Conservation (phyloP, 2,113 vertebrate genomes). For the Oncorhynchus masou region DNA sequence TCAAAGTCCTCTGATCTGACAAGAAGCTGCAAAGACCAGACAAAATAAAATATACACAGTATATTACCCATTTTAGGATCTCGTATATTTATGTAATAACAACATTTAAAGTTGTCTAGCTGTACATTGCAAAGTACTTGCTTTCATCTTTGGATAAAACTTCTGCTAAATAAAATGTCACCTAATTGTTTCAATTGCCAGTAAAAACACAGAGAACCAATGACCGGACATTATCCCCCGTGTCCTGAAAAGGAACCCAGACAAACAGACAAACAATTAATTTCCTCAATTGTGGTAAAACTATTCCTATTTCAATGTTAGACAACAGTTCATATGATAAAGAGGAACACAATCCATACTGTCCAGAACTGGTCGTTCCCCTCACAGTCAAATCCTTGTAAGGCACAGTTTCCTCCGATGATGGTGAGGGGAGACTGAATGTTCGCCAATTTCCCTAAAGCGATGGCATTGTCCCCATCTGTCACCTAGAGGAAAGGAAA, state of each 20-base stretch:
- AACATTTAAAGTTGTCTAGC: too few relatives aligned
- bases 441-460: slow-evolving; percentile 86
- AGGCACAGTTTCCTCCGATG: slow-evolving; percentile 92
- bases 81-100: too few relatives aligned
- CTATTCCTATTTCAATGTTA: not conserved
- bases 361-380: slow-evolving; percentile 97
- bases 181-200: slow-evolving; percentile 93
- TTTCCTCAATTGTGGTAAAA: too few relatives aligned
- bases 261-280: not conserved
- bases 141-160: too few relatives aligned
- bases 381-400: slow-evolving; percentile 91
- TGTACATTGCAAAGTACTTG: too few relatives aligned
- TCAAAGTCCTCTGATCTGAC: slow-evolving; percentile 98
- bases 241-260: slow-evolving; percentile 77
- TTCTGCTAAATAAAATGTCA: too few relatives aligned
- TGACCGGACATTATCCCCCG: slow-evolving; percentile 93
- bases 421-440: slow-evolving; percentile 87
- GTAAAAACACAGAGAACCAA: slow-evolving; percentile 94
- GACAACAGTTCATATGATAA: not conserved
- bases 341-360: slow-evolving; percentile 69
- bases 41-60: too few relatives aligned
- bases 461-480: slow-evolving; percentile 92
- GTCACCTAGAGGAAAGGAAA: slow-evolving; percentile 73
- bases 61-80: too few relatives aligned
- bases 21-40: slow-evolving; percentile 78